Percentiles rank a stretch among this genome's conserved stretches.
phyloP scores from a whole-genome alignment of 1,140 invertebrate species.

The Parapsyche elsis region DNA sequence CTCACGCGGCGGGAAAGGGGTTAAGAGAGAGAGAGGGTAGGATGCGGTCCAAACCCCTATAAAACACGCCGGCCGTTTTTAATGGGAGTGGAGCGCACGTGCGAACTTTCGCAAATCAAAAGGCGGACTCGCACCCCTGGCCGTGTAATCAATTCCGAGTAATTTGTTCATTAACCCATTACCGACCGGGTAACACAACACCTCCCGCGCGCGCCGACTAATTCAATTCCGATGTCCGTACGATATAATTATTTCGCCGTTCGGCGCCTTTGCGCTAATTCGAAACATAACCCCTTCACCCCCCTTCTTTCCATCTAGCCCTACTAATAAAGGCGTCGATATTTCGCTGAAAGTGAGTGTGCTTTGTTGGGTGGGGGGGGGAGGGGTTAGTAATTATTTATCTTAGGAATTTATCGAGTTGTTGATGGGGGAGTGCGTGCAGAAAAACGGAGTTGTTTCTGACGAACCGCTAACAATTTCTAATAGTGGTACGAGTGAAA shows the following conservation, averaged over 20 bases:
- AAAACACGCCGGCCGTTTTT: too few species aligned
- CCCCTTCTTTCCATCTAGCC: too few species aligned
- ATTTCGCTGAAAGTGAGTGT: too few species aligned
- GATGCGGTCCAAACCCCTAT: too few species aligned
- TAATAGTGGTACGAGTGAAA: background rate
- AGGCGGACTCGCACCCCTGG: background rate
- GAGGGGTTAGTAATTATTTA: too few species aligned
- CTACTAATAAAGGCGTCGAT: too few species aligned
- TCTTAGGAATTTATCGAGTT: too few species aligned
- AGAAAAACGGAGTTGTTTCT: background rate
- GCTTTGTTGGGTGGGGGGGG: too few species aligned
- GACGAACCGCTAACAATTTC: background rate
- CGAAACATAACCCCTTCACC: background rate
- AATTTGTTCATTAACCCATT: conserved; percentile 30
- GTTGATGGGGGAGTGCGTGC: too few species aligned
- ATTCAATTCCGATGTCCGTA: conserved; percentile 8
- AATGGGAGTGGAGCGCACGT: background rate
- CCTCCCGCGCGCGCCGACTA: conserved; percentile 7
- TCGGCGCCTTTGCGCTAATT: background rate
- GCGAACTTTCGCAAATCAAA: background rate
- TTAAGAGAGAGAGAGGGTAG: too few species aligned
- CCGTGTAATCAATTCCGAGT: conserved; percentile 22
- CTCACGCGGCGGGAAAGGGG: too few species aligned
- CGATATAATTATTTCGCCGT: conserved; percentile 23
- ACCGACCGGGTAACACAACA: conserved; percentile 5